Evolutionary conservation across 2,888 invertebrate species (phyloP), one percentile per base, ranked within the genome.

Genomic region (Limnephilus lunatus): DNA sequence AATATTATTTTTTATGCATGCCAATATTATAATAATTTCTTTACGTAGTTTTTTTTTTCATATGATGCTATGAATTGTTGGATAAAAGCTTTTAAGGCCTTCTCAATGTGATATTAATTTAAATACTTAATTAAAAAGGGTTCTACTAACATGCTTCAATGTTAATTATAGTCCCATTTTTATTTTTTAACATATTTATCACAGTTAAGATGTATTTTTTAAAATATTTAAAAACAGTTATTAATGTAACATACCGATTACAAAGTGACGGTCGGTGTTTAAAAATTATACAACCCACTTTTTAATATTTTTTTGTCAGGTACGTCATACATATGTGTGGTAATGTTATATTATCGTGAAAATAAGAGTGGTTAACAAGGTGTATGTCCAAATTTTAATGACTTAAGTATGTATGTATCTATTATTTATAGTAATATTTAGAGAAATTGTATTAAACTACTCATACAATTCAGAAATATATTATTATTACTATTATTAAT

Each of bases 101-200:
- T 91, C 80, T 89, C 88, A 68, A 91, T 92, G 92, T 92, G 90
- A 92, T 92, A 92, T 92, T 92, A 92, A 92, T 92, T 92, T 92
- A 92, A 92, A 92, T 90, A 89, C 80, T 89, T 89, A 39, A 80
- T 86, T 87, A 80, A 85, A 90, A 82, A 82, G 80, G 86, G 30
- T 68, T 89, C 19, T 80, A 32, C 80, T 53, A 80, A 89, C 35
- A 53, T 86, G 31, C 48, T 48, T 86, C 35, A 86, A 9, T 48
- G 44, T 86, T 86, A 44, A 86, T 48, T 86, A 53, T n/a, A n/a
- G 31, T 48, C 44, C n/a, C 35, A 44, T 44, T 86, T 30, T 86
- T 86, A 25, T n/a, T 86, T 86, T 85, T 86, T 32, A 86, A 25
- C 39, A 83, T 35, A 32, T 32, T 83, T 83, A 83, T 83, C 83